These are phyloP conservation scores for Ctenopoma kingsleyae DNA, from an alignment of 2,797 vertebrate genomes.

Conservation along the genomic window DNA sequence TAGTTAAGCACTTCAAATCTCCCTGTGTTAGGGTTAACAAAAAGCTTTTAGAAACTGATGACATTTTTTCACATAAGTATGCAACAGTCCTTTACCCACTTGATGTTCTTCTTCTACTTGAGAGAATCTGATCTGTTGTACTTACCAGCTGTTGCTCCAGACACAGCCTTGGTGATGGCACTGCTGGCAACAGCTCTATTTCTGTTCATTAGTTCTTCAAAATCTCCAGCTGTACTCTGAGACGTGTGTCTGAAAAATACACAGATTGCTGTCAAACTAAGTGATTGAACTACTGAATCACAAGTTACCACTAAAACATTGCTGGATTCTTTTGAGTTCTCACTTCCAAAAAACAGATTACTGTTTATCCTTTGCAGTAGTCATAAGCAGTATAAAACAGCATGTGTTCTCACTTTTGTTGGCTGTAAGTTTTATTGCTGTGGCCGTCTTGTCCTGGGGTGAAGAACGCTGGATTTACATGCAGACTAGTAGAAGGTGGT, in stretches of 20 bases:
- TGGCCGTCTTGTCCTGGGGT: slow-evolving; percentile 72
- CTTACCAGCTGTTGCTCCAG: slow-evolving; percentile 93
- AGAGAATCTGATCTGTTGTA: slow-evolving; percentile 1
- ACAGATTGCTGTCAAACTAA: slow-evolving; percentile 6
- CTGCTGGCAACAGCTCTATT: slow-evolving; percentile 95
- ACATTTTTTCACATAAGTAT: neutral
- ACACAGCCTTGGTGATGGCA: slow-evolving; percentile 95
- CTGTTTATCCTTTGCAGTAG: neutral
- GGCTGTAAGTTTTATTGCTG: slow-evolving; percentile 65
- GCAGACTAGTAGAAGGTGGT: slow-evolving; percentile 84
- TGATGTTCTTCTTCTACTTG: slow-evolving; percentile 10
- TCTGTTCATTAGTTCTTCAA: slow-evolving; percentile 95
- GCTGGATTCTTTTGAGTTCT: neutral
- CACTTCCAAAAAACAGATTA: neutral
- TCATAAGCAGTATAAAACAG: slow-evolving; percentile 1
- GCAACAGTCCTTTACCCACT: neutral
- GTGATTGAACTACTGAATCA: neutral
- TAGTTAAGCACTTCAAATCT: neutral
- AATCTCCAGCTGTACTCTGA: slow-evolving; percentile 86
- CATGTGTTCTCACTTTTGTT: slow-evolving; percentile 72
- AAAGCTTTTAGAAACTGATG: accelerated
- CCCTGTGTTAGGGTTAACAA: neutral
- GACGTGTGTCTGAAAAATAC: slow-evolving; percentile 80
- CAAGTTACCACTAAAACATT: slow-evolving; percentile 8
- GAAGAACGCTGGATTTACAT: slow-evolving; percentile 93